These are phyloP conservation scores for Ptiloglossa arizonensis DNA, from an alignment of 1,140 invertebrate genomes.

Conservation along the genomic window DNA sequence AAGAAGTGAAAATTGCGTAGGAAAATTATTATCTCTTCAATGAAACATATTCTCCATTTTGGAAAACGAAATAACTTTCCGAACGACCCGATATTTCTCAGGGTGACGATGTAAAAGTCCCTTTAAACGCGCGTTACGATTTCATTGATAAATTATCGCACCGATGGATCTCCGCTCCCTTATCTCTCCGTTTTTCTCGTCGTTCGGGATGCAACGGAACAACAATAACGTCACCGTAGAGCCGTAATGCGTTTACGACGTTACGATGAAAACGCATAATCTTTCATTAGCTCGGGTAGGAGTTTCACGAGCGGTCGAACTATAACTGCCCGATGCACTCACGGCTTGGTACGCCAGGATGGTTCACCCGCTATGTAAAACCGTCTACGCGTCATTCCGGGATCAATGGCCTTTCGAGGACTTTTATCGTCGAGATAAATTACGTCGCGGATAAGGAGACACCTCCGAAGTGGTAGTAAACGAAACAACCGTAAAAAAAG, in stretches of 20 bases:
- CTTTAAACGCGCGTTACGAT: neutral
- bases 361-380: slow-evolving; percentile 30
- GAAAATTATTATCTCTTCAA: too few species aligned
- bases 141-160: slow-evolving; percentile 6
- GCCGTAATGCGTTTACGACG: neutral
- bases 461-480: slow-evolving; percentile 27
- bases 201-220: too few species aligned
- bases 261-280: slow-evolving; percentile 45
- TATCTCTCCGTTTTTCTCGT: neutral
- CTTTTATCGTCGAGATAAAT: slow-evolving; percentile 57
- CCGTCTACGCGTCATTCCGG: slow-evolving; percentile 20
- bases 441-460: slow-evolving; percentile 39
- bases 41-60: too few species aligned
- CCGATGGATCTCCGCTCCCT: too few species aligned
- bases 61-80: too few species aligned
- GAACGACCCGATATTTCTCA: too few species aligned
- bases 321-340: slow-evolving; percentile 48
- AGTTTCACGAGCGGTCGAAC: slow-evolving; percentile 8
- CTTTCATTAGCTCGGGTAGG: slow-evolving; percentile 41
- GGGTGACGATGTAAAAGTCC: too few species aligned
- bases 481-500: slow-evolving; percentile 36
- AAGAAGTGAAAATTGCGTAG: too few species aligned
- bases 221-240: neutral
- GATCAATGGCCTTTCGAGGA: slow-evolving; percentile 54
- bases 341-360: neutral